Evolutionary conservation across 1,140 invertebrate genomes (phyloP).

Genomic region (Asobara japonica): DNA sequence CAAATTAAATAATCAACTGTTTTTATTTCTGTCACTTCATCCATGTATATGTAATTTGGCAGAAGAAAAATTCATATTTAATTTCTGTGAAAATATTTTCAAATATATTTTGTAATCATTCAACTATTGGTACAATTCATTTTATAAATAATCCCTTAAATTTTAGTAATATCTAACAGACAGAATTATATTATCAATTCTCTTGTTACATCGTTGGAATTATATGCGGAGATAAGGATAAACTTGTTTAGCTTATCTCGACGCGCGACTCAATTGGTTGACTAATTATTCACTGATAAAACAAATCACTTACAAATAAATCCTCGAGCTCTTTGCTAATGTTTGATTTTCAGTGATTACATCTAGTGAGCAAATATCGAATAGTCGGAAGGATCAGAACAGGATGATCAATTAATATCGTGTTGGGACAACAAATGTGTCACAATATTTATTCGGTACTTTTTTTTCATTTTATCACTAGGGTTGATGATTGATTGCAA

Average conservation of each 20-base stretch:
- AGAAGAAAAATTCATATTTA: not conserved
- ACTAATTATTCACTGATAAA: not conserved
- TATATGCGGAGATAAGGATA: not conserved
- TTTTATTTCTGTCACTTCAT: not conserved
- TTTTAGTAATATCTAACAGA: not conserved
- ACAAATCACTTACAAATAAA: slow-evolving; percentile 1
- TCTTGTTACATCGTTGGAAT: not conserved
- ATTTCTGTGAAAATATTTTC: slow-evolving; percentile 30
- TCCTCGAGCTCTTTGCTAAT: not conserved
- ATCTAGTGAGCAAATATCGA: slow-evolving; percentile 6
- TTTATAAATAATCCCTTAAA: not conserved
- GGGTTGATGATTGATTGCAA: not conserved
- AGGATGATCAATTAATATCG: not conserved
- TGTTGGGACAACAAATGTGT: not conserved
- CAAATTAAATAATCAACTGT: not conserved
- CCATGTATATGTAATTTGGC: not conserved
- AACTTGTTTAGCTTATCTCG: not conserved
- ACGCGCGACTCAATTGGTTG: not conserved
- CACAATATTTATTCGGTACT: not conserved
- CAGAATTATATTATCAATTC: not conserved
- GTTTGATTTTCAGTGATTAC: not conserved
- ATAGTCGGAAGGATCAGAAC: not conserved
- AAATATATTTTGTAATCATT: slow-evolving; percentile 29
- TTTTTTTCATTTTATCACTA: not conserved
- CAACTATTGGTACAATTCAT: not conserved